These are phyloP conservation scores for Clarias magur DNA, from an alignment of 2,113 vertebrate genomes.

Conservation along the genomic window DNA sequence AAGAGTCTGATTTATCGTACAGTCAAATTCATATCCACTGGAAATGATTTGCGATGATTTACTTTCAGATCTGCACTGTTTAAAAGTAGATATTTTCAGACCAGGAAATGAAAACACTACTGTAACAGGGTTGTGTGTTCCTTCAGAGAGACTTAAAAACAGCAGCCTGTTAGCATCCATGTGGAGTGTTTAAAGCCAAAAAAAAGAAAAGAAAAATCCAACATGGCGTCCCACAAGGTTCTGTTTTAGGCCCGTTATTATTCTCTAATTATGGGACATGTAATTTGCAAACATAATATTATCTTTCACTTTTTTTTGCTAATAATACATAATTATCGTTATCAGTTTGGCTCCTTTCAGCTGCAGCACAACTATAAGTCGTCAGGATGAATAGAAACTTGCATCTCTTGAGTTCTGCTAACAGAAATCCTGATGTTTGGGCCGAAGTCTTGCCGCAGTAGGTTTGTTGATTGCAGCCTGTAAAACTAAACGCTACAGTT, in stretches of 20 bases:
- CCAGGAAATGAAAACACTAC: slow-evolving; percentile 16
- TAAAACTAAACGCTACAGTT: slow-evolving; percentile 7
- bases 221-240: slow-evolving; percentile 4
- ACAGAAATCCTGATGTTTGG: not conserved
- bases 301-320: not conserved
- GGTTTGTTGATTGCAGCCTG: not conserved
- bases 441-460: not conserved
- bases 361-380: not conserved
- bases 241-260: not conserved
- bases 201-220: not conserved
- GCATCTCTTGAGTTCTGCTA: not conserved
- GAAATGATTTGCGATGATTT: slow-evolving; percentile 38
- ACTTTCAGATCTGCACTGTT: slow-evolving; percentile 37
- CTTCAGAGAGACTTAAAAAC: slow-evolving; percentile 5
- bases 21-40: slow-evolving; percentile 27
- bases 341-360: not conserved
- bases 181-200: not conserved
- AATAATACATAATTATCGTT: slow-evolving; percentile 14
- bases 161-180: not conserved
- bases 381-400: not conserved
- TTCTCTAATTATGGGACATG: not conserved
- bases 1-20: slow-evolving; percentile 44
- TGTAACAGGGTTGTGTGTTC: not conserved
- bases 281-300: not conserved
- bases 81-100: not conserved